phyloP scores from a whole-genome alignment of 2,888 invertebrate species.

The Clivina fossor region DNA sequence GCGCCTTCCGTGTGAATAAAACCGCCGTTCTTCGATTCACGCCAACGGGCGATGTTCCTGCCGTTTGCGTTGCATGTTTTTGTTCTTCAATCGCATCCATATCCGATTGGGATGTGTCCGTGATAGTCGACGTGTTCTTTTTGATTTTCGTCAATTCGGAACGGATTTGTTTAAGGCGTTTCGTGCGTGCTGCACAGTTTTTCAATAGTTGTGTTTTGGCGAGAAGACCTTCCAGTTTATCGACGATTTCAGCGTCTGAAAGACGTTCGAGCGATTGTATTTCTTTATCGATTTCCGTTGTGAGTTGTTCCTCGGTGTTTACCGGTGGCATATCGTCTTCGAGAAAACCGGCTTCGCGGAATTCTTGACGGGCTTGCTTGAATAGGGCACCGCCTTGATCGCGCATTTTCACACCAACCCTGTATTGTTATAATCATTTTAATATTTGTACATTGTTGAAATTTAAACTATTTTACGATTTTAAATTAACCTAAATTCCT shows the following conservation, averaged over 20 bases:
- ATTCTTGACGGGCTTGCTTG: conserved; percentile 74
- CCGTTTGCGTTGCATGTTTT: conserved; percentile 47
- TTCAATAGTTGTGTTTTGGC: conserved; percentile 64
- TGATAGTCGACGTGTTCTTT: conserved; percentile 44
- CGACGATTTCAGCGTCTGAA: conserved; percentile 51
- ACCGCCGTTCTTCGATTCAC: conserved; percentile 76
- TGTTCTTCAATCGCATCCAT: conserved; percentile 47
- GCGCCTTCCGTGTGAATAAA: conserved; percentile 72
- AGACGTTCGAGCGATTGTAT: conserved; percentile 53
- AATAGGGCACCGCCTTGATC: conserved; percentile 84
- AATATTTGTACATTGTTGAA: no score
- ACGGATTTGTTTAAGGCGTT: conserved; percentile 61
- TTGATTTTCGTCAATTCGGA: conserved; percentile 61
- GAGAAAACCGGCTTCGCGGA: conserved; percentile 63
- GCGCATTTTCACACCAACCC: conserved; percentile 84
- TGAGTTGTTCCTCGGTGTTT: conserved; percentile 53
- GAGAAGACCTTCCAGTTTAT: conserved; percentile 62
- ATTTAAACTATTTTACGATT: no score
- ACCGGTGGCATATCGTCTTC: conserved; percentile 47
- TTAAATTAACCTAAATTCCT: no score
- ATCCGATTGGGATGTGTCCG: conserved; percentile 51
- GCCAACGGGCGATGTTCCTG: conserved; percentile 55
- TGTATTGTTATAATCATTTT: conserved; percentile 43
- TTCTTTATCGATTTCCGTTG: conserved; percentile 60
- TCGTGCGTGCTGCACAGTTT: conserved; percentile 60